Evolutionary conservation across 2,113 vertebrate genomes (phyloP), one percentile per base, ranked within the genome.

Genomic region (Urocolius indicus): DNA sequence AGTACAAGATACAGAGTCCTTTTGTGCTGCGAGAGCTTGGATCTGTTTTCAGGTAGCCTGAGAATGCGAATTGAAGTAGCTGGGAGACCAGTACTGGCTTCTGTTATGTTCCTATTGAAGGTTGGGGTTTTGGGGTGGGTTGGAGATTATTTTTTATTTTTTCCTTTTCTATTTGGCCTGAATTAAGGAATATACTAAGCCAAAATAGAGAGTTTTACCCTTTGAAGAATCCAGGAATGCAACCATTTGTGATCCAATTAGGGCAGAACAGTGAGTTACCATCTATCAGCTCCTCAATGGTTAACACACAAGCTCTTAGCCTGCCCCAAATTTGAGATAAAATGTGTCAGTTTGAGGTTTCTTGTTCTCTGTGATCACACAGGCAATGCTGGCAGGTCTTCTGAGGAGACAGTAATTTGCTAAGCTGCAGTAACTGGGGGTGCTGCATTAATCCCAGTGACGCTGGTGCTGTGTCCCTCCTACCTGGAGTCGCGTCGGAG

Each of bases 401-500:
- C 13, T 7, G 52, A 77, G 63, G 27, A 38, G 71, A 19, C 54
- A 48, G n/a, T 16, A 5, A 14, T n/a, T 58, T 58, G 45, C 27
- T 17, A 5, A 36, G 30, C 12, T n/a, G 55, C 23, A 4, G 86
- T 46, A 26, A 11, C 26, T 3, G 32, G 14, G 24, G 43, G 16
- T 51, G 63, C 49, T 1, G 0, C 22, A 34, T 62, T 59, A 45
- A 38, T 19, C 24, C 0, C 4, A 12, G 22, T 26, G 59, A 6
- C 2, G 2, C 19, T 36, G 36, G 16, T 41, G 59, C 59, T 34
- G 22, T 8, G 0, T 55, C n/a, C 30, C 8, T 59, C n/a, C 36
- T 1, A 3, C 41, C 32, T 23, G 16, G 20, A 48, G 38, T 6
- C 6, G 3, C 2, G 0, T 29, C 9, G 3, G 11, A 32, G 13